These are phyloP conservation scores for Heliconius congener DNA, from an alignment of 1,140 invertebrate species.

Conservation along the genomic window DNA sequence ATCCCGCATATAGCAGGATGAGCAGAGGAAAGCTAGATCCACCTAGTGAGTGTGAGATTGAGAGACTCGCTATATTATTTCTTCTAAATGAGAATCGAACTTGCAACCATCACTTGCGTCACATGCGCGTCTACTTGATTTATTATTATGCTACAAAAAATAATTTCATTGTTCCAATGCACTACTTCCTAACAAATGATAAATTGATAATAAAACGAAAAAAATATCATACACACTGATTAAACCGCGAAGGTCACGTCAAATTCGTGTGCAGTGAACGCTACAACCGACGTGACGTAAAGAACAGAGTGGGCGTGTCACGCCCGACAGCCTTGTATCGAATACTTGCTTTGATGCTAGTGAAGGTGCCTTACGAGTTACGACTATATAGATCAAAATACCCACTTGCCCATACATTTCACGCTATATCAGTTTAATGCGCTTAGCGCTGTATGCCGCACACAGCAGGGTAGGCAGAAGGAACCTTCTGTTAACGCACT, in stretches of 20 bases:
- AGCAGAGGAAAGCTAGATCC: no score
- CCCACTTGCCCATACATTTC: constrained; percentile 10
- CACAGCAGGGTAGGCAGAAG: no score
- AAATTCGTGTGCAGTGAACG: constrained; percentile 26
- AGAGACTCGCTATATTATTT: no score
- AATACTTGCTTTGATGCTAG: constrained; percentile 13
- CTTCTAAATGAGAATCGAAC: no score
- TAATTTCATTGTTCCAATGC: not conserved
- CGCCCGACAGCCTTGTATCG: constrained; percentile 33
- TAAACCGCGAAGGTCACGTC: constrained; percentile 20
- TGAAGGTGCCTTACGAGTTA: constrained; percentile 17
- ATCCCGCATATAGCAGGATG: no score
- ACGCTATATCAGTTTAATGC: no score
- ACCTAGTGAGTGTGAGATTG: no score
- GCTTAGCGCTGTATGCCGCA: no score
- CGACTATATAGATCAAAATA: constrained; percentile 27
- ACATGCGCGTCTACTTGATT: no score
- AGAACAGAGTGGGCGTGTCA: constrained; percentile 40
- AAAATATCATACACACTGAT: not conserved
- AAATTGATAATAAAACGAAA: not conserved
- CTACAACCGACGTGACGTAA: constrained; percentile 19
- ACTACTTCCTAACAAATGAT: not conserved
- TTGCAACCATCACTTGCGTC: no score
- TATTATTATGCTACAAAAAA: not conserved
- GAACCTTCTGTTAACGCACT: no score